Evolutionary conservation across 2,797 vertebrate genomes (phyloP).

Genomic region (Bradypodion ventrale): DNA sequence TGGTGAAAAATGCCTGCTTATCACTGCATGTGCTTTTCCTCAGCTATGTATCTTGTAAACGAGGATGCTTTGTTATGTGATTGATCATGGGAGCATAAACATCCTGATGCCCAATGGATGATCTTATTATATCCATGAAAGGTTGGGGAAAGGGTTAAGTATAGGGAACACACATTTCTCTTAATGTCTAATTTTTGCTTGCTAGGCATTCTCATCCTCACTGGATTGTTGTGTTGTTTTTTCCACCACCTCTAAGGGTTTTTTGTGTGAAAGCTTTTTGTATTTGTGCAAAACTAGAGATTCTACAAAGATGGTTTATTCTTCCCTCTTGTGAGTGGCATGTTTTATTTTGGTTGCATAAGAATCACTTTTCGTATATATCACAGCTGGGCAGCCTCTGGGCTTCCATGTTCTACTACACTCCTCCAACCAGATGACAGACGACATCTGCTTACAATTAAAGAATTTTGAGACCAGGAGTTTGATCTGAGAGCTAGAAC

Average conservation of each 20-base stretch:
- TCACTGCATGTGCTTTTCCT: no score
- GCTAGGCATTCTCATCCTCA: not conserved
- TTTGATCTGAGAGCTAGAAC: not conserved
- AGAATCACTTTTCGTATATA: not conserved
- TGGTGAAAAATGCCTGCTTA: no score
- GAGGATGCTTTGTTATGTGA: no score
- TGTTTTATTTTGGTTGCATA: not conserved
- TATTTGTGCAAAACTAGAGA: not conserved
- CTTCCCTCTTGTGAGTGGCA: no score
- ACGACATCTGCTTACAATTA: not conserved
- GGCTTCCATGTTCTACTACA: not conserved
- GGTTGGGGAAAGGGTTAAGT: no score
- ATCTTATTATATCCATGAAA: not conserved
- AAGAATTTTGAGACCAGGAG: not conserved
- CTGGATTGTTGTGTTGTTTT: not conserved
- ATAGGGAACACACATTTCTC: no score
- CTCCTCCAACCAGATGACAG: not conserved
- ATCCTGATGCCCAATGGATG: no score
- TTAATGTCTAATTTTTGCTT: no score
- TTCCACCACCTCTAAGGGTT: not conserved
- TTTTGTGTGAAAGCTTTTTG: not conserved
- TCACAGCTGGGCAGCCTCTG: not conserved
- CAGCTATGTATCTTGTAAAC: no score
- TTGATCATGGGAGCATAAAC: not conserved
- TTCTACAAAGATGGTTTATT: not conserved